Percentiles rank a stretch among this genome's conserved stretches.
Conservation (phyloP, 2,113 vertebrate genomes). For the Phylloscopus whistleri region DNA sequence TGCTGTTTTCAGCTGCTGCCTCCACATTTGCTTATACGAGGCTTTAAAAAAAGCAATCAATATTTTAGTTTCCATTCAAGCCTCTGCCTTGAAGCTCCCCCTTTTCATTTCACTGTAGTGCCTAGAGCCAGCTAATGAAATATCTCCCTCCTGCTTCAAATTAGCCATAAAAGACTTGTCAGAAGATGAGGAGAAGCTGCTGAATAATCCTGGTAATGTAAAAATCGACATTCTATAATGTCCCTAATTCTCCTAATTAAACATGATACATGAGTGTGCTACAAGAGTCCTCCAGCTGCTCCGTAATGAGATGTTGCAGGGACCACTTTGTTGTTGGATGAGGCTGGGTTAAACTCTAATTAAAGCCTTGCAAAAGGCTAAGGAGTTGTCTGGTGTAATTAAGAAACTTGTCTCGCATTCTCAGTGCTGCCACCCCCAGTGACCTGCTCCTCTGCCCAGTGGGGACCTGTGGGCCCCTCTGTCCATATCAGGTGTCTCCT, state of each 20-base stretch:
- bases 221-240: slow-evolving; percentile 33
- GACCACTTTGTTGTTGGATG: background rate
- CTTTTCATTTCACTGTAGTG: slow-evolving; percentile 9
- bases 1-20: background rate
- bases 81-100: background rate
- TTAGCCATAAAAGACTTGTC: slow-evolving; percentile 29
- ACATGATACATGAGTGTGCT: background rate
- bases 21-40: background rate
- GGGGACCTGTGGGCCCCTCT: background rate
- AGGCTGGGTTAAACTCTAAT: slow-evolving; percentile 26
- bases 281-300: slow-evolving; percentile 37
- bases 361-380: background rate
- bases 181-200: slow-evolving; percentile 14
- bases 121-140: slow-evolving; percentile 36
- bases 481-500: background rate
- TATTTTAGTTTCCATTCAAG: slow-evolving; percentile 23
- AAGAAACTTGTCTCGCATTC: background rate
- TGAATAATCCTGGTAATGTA: slow-evolving; percentile 48
- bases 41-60: slow-evolving; percentile 15
- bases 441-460: background rate
- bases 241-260: slow-evolving; percentile 55
- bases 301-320: background rate
- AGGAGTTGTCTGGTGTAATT: background rate
- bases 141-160: slow-evolving; percentile 26
- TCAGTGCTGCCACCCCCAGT: background rate